These are phyloP conservation scores for Cecidostiba fungosa DNA, from an alignment of 2,888 invertebrate genomes.

Conservation along the genomic window DNA sequence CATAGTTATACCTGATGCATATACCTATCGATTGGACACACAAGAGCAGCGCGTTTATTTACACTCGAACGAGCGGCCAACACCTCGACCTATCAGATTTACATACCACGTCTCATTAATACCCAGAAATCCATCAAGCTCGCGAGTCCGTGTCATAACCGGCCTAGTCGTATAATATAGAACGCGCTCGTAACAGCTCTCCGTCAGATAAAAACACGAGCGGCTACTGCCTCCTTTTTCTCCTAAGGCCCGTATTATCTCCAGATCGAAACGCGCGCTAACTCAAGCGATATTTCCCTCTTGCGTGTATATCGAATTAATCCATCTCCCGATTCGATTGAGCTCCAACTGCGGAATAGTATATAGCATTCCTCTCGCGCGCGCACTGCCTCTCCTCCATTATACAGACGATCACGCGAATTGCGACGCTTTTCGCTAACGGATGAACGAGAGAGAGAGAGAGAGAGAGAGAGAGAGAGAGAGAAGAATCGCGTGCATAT, in stretches of 20 bases:
- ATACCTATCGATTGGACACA: background rate
- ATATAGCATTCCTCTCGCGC: too few species aligned
- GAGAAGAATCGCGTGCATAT: background rate
- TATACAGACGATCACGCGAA: background rate
- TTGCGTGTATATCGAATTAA: constrained; percentile 4
- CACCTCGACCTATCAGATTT: constrained; percentile 6
- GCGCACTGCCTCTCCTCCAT: constrained; percentile 1
- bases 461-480: background rate
- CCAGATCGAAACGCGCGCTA: constrained; percentile 23
- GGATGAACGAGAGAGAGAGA: background rate
- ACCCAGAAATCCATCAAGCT: background rate
- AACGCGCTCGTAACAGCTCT: background rate
- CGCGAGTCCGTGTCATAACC: background rate
- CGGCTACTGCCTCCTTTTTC: background rate
- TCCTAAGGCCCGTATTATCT: background rate
- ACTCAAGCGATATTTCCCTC: constrained; percentile 21
- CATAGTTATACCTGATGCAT: too few species aligned
- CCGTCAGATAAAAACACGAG: background rate
- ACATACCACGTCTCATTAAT: constrained; percentile 23
- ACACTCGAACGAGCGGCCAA: constrained; percentile 5
- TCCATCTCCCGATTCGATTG: constrained; percentile 29
- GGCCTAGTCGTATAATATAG: background rate
- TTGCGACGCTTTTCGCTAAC: background rate
- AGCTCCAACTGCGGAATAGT: constrained; percentile 3
- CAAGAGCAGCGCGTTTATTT: background rate